These are phyloP conservation scores for Seriola dumerili DNA, from an alignment of 2,113 vertebrate species.

Conservation along the genomic window DNA sequence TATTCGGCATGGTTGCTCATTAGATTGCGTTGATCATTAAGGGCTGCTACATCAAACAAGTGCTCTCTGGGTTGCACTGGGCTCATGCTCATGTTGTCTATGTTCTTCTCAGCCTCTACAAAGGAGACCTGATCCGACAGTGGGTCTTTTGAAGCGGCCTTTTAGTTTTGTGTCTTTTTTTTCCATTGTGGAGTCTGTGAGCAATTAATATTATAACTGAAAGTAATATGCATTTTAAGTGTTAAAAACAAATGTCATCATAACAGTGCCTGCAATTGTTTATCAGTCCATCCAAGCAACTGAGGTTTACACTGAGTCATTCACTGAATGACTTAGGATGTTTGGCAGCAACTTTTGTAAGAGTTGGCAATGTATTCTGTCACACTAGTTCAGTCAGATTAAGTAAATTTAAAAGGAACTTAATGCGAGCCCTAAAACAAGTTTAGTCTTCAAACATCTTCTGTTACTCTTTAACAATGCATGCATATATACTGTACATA, in stretches of 20 bases:
- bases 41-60: constrained; percentile 66
- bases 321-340: constrained; percentile 3
- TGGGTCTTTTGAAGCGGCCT: constrained; percentile 13
- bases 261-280: constrained; percentile 1
- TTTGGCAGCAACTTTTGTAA: not conserved
- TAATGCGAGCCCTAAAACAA: not conserved
- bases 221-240: not conserved
- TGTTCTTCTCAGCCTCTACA: constrained; percentile 16
- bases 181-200: not conserved
- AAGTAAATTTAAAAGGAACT: constrained; percentile 22
- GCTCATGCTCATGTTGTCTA: constrained; percentile 23
- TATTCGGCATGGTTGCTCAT: constrained; percentile 67
- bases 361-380: constrained; percentile 17
- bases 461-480: constrained; percentile 1
- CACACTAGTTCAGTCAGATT: constrained; percentile 24
- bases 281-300: not conserved
- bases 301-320: constrained; percentile 21
- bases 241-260: too few species aligned
- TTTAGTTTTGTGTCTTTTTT: not conserved
- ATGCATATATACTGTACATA: not conserved
- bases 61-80: constrained; percentile 24
- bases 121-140: constrained; percentile 32
- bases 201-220: not conserved
- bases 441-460: constrained; percentile 2
- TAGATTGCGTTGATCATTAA: constrained; percentile 66